Conservation (phyloP, 1,140 invertebrate genomes). For the Rhopalosiphum maidis region DNA sequence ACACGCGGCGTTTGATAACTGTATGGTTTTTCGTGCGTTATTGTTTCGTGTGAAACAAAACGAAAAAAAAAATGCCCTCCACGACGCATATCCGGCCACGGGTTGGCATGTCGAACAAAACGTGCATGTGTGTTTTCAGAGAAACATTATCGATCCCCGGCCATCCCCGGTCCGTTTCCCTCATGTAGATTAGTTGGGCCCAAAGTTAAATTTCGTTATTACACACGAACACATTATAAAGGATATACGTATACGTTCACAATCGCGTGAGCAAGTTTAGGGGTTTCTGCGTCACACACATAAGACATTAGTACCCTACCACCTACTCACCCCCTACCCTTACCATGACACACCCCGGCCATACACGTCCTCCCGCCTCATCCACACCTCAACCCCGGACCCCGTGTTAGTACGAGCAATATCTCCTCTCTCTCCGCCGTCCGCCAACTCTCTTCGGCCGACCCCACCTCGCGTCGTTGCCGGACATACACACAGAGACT, state of each 20-base stretch:
- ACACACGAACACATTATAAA: constrained; percentile 58
- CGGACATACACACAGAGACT: constrained; percentile 31
- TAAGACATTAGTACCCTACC: constrained; percentile 55
- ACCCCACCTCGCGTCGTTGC: background rate
- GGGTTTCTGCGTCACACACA: constrained; percentile 57
- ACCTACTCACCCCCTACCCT: background rate
- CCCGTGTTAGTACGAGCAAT: background rate
- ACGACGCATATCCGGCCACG: background rate
- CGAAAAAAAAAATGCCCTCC: background rate
- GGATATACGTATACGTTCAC: constrained; percentile 52
- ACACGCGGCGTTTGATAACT: background rate
- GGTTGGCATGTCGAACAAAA: constrained; percentile 44
- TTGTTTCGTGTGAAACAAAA: background rate
- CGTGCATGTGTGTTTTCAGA: constrained; percentile 53
- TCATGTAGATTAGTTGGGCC: constrained; percentile 56
- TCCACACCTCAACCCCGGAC: background rate
- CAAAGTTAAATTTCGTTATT: constrained; percentile 58
- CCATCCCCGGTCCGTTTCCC: constrained; percentile 54
- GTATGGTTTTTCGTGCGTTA: background rate
- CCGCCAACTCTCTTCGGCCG: constrained; percentile 7
- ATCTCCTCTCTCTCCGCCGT: background rate
- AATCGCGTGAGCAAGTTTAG: constrained; percentile 57
- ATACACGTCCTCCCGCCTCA: no score
- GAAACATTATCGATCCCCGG: constrained; percentile 54
- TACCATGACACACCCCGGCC: background rate